phyloP scores from a whole-genome alignment of 1,140 invertebrate species.

The Scaptomyza pallida region DNA sequence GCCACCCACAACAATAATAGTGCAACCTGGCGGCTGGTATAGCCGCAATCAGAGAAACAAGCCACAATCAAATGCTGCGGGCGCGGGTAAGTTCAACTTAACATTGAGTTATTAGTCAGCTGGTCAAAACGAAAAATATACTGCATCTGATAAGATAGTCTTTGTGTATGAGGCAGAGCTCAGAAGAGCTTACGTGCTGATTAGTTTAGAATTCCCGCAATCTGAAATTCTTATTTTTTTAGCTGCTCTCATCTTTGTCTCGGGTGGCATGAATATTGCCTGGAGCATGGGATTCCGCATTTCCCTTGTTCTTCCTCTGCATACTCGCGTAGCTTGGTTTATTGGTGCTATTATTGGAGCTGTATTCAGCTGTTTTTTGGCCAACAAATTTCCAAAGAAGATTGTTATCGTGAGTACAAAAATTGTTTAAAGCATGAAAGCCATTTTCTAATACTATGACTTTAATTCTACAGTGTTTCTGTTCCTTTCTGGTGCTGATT shows the following conservation, averaged over 20 bases:
- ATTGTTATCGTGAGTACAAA: slow-evolving; percentile 42
- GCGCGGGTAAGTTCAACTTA: slow-evolving; percentile 38
- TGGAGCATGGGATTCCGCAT: slow-evolving; percentile 57
- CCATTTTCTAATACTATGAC: neutral
- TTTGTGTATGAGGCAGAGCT: neutral
- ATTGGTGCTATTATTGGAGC: slow-evolving; percentile 66
- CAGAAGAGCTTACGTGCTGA: neutral
- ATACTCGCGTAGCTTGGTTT: slow-evolving; percentile 60
- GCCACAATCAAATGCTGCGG: slow-evolving; percentile 51
- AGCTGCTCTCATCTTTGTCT: slow-evolving; percentile 63
- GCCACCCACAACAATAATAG: slow-evolving; percentile 12
- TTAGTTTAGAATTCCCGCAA: neutral
- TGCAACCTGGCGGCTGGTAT: slow-evolving; percentile 40
- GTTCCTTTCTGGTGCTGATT: slow-evolving; percentile 36
- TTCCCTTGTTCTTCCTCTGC: neutral
- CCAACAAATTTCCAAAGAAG: slow-evolving; percentile 62
- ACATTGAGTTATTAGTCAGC: slow-evolving; percentile 10
- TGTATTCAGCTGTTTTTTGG: slow-evolving; percentile 27
- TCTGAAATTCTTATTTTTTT: neutral
- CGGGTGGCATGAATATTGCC: slow-evolving; percentile 71
- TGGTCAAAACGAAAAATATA: slow-evolving; percentile 33
- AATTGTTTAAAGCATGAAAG: neutral
- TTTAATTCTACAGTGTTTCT: slow-evolving; percentile 23
- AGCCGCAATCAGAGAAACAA: slow-evolving; percentile 45
- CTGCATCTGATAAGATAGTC: slow-evolving; percentile 26